phyloP scores from a whole-genome alignment of 2,888 invertebrate genomes.

The Mechanitis mazaeus region DNA sequence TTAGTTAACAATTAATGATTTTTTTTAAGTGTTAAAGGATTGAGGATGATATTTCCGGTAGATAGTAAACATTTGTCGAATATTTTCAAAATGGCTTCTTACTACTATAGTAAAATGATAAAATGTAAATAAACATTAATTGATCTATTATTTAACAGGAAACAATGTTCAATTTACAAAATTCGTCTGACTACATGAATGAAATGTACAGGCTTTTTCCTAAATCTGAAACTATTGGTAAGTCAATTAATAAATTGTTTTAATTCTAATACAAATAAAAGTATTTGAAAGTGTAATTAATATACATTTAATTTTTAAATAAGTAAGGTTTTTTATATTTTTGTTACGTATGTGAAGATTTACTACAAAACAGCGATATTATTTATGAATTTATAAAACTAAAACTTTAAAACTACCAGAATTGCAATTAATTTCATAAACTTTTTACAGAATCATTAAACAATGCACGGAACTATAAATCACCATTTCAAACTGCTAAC shows the following conservation, averaged over 20 bases:
- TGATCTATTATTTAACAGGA: conserved; percentile 33
- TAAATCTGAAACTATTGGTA: conserved; percentile 46
- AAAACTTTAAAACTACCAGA: no score
- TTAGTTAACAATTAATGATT: neutral
- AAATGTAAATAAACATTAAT: conserved; percentile 23
- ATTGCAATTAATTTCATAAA: no score
- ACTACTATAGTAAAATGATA: conserved; percentile 2
- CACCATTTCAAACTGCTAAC: conserved; percentile 39
- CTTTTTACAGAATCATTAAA: neutral
- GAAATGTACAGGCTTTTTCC: conserved; percentile 53
- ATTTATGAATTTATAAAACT: no score
- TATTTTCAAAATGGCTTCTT: conserved; percentile 5
- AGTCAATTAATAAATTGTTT: conserved; percentile 28
- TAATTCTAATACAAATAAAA: neutral
- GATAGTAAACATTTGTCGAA: neutral
- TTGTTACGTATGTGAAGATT: no score
- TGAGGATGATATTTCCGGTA: neutral
- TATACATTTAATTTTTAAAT: no score
- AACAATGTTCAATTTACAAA: conserved; percentile 53
- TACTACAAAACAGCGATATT: no score
- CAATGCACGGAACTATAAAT: conserved; percentile 16
- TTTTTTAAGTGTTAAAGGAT: neutral
- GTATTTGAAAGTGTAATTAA: no score
- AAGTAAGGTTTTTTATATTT: no score
- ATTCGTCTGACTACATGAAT: conserved; percentile 43